Conservation (phyloP, 1,140 invertebrate species). For the Chelonus insularis region DNA sequence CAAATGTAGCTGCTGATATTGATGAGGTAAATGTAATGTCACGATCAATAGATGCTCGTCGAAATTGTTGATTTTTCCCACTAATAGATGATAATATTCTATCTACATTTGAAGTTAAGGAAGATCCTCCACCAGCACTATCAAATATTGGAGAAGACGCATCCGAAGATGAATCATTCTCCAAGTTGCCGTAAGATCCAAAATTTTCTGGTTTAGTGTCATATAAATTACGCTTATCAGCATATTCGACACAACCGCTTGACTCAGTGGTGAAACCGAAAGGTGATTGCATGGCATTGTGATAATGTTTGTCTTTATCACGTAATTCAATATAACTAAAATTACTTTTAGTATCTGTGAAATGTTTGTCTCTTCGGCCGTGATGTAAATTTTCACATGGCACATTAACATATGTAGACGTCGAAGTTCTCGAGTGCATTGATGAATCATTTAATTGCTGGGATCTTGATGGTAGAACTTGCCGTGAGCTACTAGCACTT, state of each 20-base stretch:
- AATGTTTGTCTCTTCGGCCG: constrained; percentile 47
- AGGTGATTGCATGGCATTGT: constrained; percentile 11
- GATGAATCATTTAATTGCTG: constrained; percentile 41
- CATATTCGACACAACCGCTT: constrained; percentile 55
- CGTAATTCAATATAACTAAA: constrained; percentile 52
- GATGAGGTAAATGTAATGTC: constrained; percentile 24
- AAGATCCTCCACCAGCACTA: background rate
- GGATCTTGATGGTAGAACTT: constrained; percentile 61
- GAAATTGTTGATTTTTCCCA: constrained; percentile 17
- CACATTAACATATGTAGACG: constrained; percentile 57
- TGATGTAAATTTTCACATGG: constrained; percentile 52
- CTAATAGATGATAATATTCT: constrained; percentile 14
- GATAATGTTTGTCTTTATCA: constrained; percentile 42
- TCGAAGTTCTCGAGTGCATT: constrained; percentile 47
- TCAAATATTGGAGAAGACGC: constrained; percentile 25
- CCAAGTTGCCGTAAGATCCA: constrained; percentile 16
- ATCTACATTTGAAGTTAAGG: constrained; percentile 20
- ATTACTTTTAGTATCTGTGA: constrained; percentile 43
- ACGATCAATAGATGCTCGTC: constrained; percentile 18
- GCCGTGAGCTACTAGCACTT: constrained; percentile 52
- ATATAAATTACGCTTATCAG: constrained; percentile 39
- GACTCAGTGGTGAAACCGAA: constrained; percentile 51
- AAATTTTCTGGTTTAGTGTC: constrained; percentile 8
- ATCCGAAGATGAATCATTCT: constrained; percentile 32
- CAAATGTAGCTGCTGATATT: constrained; percentile 26